These are phyloP conservation scores for Atractosteus spatula DNA, from an alignment of 2,113 vertebrate species.

Conservation along the genomic window DNA sequence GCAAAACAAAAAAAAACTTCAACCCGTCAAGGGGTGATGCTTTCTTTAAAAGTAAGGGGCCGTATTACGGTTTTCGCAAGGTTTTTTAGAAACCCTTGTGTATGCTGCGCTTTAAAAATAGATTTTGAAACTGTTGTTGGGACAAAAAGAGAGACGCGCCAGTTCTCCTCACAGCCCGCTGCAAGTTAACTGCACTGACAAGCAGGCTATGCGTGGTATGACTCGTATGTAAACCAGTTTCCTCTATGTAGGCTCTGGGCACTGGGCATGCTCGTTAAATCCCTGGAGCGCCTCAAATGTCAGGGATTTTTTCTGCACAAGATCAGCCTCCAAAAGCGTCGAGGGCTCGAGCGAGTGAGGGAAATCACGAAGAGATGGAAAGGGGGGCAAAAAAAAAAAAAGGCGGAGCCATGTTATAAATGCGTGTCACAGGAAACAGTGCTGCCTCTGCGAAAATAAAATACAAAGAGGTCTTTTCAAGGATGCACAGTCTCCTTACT, in stretches of 20 bases:
- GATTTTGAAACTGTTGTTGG: conserved; percentile 28
- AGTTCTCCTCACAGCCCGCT: conserved; percentile 86
- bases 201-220: conserved; percentile 80
- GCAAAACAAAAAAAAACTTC: conserved; percentile 6
- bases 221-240: conserved; percentile 62
- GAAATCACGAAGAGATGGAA: conserved; percentile 3
- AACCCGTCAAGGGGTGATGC: conserved; percentile 36
- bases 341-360: conserved; percentile 34
- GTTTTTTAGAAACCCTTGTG: conserved; percentile 7
- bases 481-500: background rate
- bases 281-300: conserved; percentile 72
- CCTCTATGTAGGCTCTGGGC: conserved; percentile 48
- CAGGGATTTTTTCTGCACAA: conserved; percentile 68
- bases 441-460: conserved; percentile 19
- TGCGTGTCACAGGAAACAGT: conserved; percentile 43
- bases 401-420: conserved; percentile 35
- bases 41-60: conserved; percentile 4
- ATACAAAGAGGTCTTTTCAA: conserved; percentile 22
- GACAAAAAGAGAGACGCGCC: conserved; percentile 59
- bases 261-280: conserved; percentile 60
- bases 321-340: conserved; percentile 57
- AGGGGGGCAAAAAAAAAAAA: conserved; percentile 20
- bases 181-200: conserved; percentile 85
- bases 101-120: conserved; percentile 13
- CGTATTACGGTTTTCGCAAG: conserved; percentile 9